These are phyloP conservation scores for Larimichthys polyactis DNA, from an alignment of 2,113 vertebrate genomes.

Conservation along the genomic window DNA sequence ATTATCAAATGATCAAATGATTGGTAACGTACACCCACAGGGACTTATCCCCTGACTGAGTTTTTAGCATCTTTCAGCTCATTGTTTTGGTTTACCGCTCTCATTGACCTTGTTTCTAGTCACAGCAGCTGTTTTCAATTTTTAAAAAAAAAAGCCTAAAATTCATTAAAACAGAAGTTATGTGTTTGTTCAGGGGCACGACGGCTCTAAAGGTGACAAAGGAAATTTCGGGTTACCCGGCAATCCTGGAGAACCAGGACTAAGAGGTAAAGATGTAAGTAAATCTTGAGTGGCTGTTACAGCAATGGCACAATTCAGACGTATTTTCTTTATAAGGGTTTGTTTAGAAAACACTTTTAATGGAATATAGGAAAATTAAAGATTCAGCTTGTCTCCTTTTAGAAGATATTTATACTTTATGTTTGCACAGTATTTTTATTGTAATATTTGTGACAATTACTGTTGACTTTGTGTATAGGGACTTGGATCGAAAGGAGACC, in stretches of 20 bases:
- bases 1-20: not conserved
- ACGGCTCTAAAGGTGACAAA: slow-evolving; percentile 85
- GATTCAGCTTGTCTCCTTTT: too few species aligned
- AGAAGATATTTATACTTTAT: not conserved
- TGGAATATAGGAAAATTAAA: too few species aligned
- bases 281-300: slow-evolving; percentile 77
- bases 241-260: slow-evolving; percentile 85
- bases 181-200: slow-evolving; percentile 83
- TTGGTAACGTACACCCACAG: not conserved
- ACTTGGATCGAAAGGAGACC: slow-evolving; percentile 78
- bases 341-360: not conserved
- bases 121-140: too few species aligned
- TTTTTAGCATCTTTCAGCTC: too few species aligned
- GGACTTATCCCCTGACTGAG: not conserved
- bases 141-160: too few species aligned
- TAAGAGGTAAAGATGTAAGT: slow-evolving; percentile 98
- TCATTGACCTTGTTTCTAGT: too few species aligned
- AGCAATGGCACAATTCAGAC: slow-evolving; percentile 35
- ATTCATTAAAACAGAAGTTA: not conserved
- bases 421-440: not conserved
- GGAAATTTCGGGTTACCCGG: slow-evolving; percentile 83
- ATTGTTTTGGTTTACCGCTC: too few species aligned
- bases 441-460: slow-evolving; percentile 3
- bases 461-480: slow-evolving; percentile 74
- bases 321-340: not conserved